Evolutionary conservation across 2,888 invertebrate species (phyloP).

Genomic region (Apantesis nais): DNA sequence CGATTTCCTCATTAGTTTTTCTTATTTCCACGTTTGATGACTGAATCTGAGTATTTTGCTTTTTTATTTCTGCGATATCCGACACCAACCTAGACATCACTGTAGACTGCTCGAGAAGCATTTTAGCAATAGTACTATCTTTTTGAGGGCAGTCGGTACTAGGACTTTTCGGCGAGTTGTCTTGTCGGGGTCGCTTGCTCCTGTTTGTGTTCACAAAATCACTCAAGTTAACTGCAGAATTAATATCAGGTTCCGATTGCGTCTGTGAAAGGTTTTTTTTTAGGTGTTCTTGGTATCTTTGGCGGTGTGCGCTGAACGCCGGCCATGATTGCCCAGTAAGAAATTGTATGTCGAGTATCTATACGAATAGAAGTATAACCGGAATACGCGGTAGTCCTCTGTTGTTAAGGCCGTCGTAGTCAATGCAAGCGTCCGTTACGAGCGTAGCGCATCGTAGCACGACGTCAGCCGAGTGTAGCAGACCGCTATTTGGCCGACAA

Average conservation of each 20-base stretch:
- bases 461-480: too few species aligned
- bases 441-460: too few species aligned
- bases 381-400: too few species aligned
- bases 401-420: too few species aligned
- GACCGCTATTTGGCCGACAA: too few species aligned
- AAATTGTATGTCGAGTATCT: too few species aligned
- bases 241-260: background rate
- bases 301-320: background rate
- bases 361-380: too few species aligned
- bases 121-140: background rate
- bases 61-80: slow-evolving; percentile 5
- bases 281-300: background rate
- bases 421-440: too few species aligned
- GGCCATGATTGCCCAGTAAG: background rate
- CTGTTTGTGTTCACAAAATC: background rate
- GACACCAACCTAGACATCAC: background rate
- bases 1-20: background rate
- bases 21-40: background rate
- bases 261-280: background rate
- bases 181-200: background rate
- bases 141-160: background rate
- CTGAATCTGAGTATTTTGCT: slow-evolving; percentile 1
- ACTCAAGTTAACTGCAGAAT: background rate
- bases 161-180: background rate
- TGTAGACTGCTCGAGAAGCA: background rate